A percentile compares a stretch with the other conserved stretches of the same genome.
Conservation (phyloP, 2,888 invertebrate species). For the Kuschelorhynchus macadamiae region DNA sequence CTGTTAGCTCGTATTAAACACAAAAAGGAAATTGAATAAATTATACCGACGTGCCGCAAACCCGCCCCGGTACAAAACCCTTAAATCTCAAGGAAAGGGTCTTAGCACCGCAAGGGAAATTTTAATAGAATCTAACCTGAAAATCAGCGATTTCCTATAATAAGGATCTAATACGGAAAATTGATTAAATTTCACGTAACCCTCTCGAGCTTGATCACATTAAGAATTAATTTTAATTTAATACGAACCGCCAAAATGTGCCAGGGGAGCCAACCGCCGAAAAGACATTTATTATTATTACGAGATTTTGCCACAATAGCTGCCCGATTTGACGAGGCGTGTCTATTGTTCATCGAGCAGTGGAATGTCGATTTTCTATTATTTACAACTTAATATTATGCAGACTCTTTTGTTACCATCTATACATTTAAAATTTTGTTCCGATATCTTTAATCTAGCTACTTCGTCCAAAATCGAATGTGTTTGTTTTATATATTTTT, state of each 20-base stretch:
- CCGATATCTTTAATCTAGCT: too few species aligned
- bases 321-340: too few species aligned
- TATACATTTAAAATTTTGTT: too few species aligned
- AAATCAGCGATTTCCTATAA: slow-evolving; percentile 62
- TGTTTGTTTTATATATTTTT: too few species aligned
- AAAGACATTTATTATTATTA: slow-evolving; percentile 42
- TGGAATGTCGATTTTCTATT: too few species aligned
- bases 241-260: slow-evolving; percentile 60
- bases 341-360: too few species aligned
- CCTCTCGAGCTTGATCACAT: slow-evolving; percentile 64
- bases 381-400: too few species aligned
- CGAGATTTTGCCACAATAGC: too few species aligned
- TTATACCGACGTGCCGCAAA: neutral
- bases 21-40: too few species aligned
- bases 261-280: slow-evolving; percentile 31
- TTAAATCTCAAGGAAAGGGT: slow-evolving; percentile 29
- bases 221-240: slow-evolving; percentile 67
- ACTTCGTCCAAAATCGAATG: too few species aligned
- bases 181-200: slow-evolving; percentile 64
- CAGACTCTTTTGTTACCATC: too few species aligned
- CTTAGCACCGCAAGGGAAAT: slow-evolving; percentile 37
- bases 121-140: slow-evolving; percentile 53
- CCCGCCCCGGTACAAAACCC: slow-evolving; percentile 19
- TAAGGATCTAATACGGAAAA: slow-evolving; percentile 63
- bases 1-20: too few species aligned